Base-by-base conservation (phyloP, 2,888 invertebrate species). In the Folsomia manolachei region DNA sequence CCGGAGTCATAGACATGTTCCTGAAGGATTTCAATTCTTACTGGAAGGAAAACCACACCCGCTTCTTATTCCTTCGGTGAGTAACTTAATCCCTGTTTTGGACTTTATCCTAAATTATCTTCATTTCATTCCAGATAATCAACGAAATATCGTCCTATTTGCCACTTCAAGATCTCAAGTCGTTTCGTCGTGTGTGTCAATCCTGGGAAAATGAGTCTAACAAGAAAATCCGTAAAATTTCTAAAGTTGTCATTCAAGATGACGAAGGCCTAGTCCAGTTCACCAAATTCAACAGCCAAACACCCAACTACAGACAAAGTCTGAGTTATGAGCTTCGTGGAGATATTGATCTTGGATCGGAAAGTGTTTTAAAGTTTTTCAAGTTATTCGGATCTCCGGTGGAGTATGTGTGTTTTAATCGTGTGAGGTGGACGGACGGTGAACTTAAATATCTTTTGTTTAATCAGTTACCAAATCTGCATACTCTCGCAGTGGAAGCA, bases 41-140 rank as follows among this genome's bases (percentile, higher is more conserved):
- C 27, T 78, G 53, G 75, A 78, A 25, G 78, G 78, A 19, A 69
- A 71, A 39, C 78, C 78, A 19, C 78, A 78, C 71, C 78, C 78
- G 23, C 62, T 78, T 1, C 26, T 74, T 14, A 78, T 78, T 68
- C 78, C 78, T 18, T 69, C 74, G 26, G 78, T 78, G 71, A n/a
- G n/a, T n/a, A 75, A 68, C 70, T 24, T 25, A 26, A 27, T 24
- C 18, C 18, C 25, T 63, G 21, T 7, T 63, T 19, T 61, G n/a
- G 21, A 19, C 21, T 9, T 14, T 14, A 61, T 61, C 61, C 7
- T 25, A 62, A 62, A 24, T 14, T 23, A 63, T 26, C 62, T 62
- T 19, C 39, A 62, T 39, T n/a, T 51, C 23, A 19, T 52, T 67
- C 7, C 65, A 77, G 78, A 70, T 78, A 63, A 66, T 78, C 1